Percentiles rank a stretch among this genome's conserved stretches.
Conservation (phyloP, 2,113 vertebrate species). For the Monopterus albus region DNA sequence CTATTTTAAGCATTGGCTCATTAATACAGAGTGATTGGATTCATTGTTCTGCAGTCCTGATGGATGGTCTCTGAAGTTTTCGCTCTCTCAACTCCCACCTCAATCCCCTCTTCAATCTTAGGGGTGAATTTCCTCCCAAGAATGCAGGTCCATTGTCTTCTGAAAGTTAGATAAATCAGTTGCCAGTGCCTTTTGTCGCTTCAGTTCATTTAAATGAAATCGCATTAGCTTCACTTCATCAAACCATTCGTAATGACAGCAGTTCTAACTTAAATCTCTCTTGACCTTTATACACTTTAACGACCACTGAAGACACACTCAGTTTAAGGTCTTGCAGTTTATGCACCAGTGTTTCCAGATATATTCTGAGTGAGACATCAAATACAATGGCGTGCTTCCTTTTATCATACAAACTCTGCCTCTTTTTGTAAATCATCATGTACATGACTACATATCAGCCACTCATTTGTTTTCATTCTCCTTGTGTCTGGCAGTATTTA, state of each 20-base stretch:
- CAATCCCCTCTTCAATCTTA: slow-evolving; percentile 72
- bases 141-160: slow-evolving; percentile 69
- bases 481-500: slow-evolving; percentile 1
- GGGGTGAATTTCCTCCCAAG: slow-evolving; percentile 65
- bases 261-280: slow-evolving; percentile 49
- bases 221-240: slow-evolving; percentile 65
- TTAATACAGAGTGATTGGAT: slow-evolving; percentile 81
- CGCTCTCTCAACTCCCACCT: slow-evolving; percentile 66
- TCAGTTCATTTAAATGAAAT: slow-evolving; percentile 70
- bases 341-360: slow-evolving; percentile 29
- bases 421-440: not conserved
- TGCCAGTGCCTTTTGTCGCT: slow-evolving; percentile 66
- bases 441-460: not conserved
- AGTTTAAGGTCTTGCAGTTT: slow-evolving; percentile 30
- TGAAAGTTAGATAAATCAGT: slow-evolving; percentile 75
- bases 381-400: slow-evolving; percentile 18
- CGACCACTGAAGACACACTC: slow-evolving; percentile 27
- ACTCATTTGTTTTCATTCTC: not conserved
- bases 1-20: slow-evolving; percentile 81
- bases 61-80: slow-evolving; percentile 79
- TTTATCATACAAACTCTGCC: not conserved
- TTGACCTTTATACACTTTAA: slow-evolving; percentile 46
- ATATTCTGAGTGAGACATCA: slow-evolving; percentile 46
- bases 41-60: slow-evolving; percentile 79
- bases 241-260: slow-evolving; percentile 69